A percentile compares a stretch with the other conserved stretches of the same genome.
Conservation (phyloP, 2,113 vertebrate genomes). For the Scartelaos histophorus region DNA sequence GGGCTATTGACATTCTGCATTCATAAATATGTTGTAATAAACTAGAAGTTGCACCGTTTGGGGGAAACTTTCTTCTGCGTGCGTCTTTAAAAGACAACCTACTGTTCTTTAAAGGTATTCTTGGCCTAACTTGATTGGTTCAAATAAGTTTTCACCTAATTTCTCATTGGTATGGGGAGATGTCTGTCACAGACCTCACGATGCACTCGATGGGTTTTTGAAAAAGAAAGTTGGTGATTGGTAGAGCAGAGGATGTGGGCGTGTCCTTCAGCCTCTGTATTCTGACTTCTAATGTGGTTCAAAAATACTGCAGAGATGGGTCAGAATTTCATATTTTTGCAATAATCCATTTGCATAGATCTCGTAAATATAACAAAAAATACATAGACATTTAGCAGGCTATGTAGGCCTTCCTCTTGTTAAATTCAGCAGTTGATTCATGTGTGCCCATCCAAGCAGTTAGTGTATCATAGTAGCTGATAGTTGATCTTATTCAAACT, state of each 20-base stretch:
- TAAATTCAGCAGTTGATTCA: no score
- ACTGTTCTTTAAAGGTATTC: slow-evolving; percentile 51
- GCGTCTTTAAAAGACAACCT: not conserved
- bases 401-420: no score
- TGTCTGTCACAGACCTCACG: slow-evolving; percentile 14
- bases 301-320: not conserved
- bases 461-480: not conserved
- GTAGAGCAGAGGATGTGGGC: slow-evolving; percentile 3
- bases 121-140: slow-evolving; percentile 71
- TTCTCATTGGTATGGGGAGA: slow-evolving; percentile 32
- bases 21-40: not conserved
- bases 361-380: not conserved
- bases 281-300: not conserved
- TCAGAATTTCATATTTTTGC: not conserved
- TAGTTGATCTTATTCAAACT: not conserved
- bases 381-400: no score
- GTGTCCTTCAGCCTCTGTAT: slow-evolving; percentile 28
- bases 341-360: not conserved
- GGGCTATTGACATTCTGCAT: not conserved
- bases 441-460: not conserved
- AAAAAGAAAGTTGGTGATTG: slow-evolving; percentile 40
- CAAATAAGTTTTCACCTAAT: accelerated
- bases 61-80: not conserved
- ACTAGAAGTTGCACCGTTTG: no score
- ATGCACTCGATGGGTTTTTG: not conserved